A percentile compares a stretch with the other conserved stretches of the same genome.
These are phyloP conservation scores for Vicugna pacos DNA, from an alignment of 2,113 vertebrate genomes.

Conservation along the genomic window DNA sequence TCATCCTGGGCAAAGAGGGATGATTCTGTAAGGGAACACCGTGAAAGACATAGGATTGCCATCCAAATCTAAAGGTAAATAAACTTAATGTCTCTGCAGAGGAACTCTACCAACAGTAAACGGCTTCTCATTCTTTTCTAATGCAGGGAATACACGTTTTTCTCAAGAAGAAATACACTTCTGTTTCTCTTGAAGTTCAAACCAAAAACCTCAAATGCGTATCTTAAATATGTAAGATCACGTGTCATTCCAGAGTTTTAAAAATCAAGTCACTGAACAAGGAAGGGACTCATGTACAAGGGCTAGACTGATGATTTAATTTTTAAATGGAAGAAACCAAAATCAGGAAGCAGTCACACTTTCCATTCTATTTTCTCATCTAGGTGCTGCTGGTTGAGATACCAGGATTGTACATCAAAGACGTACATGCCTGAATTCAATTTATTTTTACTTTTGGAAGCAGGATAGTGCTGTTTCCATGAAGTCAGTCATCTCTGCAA, in stretches of 20 bases:
- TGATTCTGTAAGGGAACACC: background rate
- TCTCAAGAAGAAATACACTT: constrained; percentile 8
- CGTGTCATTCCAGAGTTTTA: background rate
- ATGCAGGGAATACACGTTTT: background rate
- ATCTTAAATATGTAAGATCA: background rate
- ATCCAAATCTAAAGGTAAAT: background rate
- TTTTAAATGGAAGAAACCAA: background rate
- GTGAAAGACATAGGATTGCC: background rate
- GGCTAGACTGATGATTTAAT: background rate
- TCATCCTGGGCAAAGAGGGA: background rate
- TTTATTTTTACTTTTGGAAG: constrained; percentile 63
- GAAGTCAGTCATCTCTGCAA: constrained; percentile 64
- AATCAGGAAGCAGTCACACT: background rate
- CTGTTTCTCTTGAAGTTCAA: constrained; percentile 4
- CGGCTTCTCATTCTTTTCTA: background rate
- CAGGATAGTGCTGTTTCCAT: constrained; percentile 62
- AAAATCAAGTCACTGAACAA: constrained; percentile 18
- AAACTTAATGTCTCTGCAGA: background rate
- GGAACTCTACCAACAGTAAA: background rate
- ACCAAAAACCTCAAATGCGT: background rate
- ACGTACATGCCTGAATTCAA: background rate
- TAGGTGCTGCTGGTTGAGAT: background rate
- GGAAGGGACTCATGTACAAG: background rate
- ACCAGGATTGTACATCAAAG: background rate
- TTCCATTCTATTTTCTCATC: background rate